Evolutionary conservation across 2,797 vertebrate genomes (phyloP).

Genomic region (Hozukius guyotensis): DNA sequence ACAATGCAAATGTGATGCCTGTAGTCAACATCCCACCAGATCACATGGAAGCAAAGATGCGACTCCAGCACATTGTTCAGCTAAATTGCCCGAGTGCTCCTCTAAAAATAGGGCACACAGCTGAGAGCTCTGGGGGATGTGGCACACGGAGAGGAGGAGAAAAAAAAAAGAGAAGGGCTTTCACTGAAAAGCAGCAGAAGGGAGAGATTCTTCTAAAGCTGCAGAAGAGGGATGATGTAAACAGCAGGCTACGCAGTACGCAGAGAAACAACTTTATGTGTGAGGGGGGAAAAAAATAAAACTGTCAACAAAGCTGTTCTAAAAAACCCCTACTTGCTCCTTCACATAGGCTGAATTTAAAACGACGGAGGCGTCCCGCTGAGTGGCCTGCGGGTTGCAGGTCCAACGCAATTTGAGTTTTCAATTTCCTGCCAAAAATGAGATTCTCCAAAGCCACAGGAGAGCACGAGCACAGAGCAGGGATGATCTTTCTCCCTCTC

Average conservation of each 20-base stretch:
- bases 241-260: slow-evolving; percentile 9
- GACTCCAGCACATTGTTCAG: slow-evolving; percentile 67
- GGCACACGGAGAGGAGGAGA: slow-evolving; percentile 13
- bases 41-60: slow-evolving; percentile 49
- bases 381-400: slow-evolving; percentile 16
- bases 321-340: slow-evolving; percentile 31
- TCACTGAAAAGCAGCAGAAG: slow-evolving; percentile 49
- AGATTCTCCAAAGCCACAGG: slow-evolving; percentile 30
- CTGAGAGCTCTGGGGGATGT: slow-evolving; percentile 72
- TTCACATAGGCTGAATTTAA: slow-evolving; percentile 4
- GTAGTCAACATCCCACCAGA: slow-evolving; percentile 51
- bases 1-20: slow-evolving; percentile 43
- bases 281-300: not conserved
- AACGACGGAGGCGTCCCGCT: slow-evolving; percentile 15
- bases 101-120: slow-evolving; percentile 75
- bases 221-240: slow-evolving; percentile 48
- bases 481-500: slow-evolving; percentile 8
- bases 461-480: not conserved
- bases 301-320: slow-evolving; percentile 25
- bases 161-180: slow-evolving; percentile 30
- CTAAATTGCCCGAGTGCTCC: slow-evolving; percentile 65
- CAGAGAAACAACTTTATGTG: slow-evolving; percentile 18
- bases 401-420: slow-evolving; percentile 35
- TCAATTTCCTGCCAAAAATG: slow-evolving; percentile 52
- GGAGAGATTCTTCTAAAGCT: slow-evolving; percentile 38